Evolutionary conservation across 2,888 invertebrate species (phyloP), one percentile per base, ranked within the genome.

Genomic region (Strigamia crassipes): DNA sequence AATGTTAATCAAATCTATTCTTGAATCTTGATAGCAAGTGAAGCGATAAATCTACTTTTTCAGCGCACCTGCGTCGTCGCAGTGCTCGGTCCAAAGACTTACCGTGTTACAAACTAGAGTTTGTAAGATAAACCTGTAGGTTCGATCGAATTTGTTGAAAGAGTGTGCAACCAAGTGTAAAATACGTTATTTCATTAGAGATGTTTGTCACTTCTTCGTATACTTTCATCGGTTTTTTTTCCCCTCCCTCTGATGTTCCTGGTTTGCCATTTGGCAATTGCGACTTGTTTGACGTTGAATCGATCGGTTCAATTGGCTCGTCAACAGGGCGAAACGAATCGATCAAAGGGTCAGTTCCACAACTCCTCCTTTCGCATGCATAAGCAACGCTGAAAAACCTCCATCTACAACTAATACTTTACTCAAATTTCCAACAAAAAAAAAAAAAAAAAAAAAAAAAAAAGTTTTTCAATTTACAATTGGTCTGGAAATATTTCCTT

Each of bases 141-240:
- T 73, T 73, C 12, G 73, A 73, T 73, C 73, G 31, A 73, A 73
- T 73, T 73, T 73, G 73, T 73, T 31, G 73, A 73, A 73, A 73
- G 73, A 73, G 73, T 12, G 73, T 4, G 73, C 31, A 73, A 27
- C 73, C 27, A 73, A 31, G 73, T 73, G 73, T 73, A 73, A 73
- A 73, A 73, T 73, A 31, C 73, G 73, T 73, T 73, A 73, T 73
- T 73, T 73, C 73, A 73, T 73, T 73, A 73, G 73, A 73, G 73
- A 27, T 73, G 73, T 73, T 73, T 73, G 73, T 73, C 73, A 73
- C 73, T 73, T 73, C 31, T 66, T 73, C 27, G 73, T 73, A 38
- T 38, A 31, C 73, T 27, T 73, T 73, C 31, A 73, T 73, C 73
- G 73, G 10, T 27, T 73, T 73, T 73, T 73, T 73, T 73, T 31